Evolutionary conservation across 1,140 invertebrate genomes (phyloP), one percentile per base, ranked within the genome.

Genomic region (Sminthurinus signatus): DNA sequence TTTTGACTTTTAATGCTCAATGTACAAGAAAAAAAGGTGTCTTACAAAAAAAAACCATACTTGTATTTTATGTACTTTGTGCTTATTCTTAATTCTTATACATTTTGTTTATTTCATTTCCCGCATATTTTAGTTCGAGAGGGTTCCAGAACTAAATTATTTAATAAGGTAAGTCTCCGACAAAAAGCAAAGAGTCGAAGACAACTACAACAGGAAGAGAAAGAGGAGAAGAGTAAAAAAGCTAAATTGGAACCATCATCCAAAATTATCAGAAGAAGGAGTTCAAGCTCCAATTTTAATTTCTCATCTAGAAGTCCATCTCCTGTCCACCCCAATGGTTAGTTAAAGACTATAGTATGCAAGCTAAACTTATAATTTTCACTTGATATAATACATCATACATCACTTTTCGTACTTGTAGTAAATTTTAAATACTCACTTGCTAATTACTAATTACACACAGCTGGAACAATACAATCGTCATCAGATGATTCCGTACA

Each of bases 241-340:
- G 28, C 32, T 4, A 56, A 56, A 42, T 19, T 56, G 17, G 54
- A 56, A 39, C 32, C 54, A 4, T 10, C 54, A 19, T 56, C 54
- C 2, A 56, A 56, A 42, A 56, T 56, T 21, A 42, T 56, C 14
- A 12, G 54, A 14, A 36, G 54, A 39, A 36, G 54, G 25, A 56
- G 54, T 42, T 56, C 54, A 12, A 56, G 54, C 27, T 56, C 31
- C 3, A 56, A 42, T 56, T 56, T 56, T 27, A 56, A 56, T 19
- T 56, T 56, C 25, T 56, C 54, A 25, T 56, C 54, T 15, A n/a
- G 54, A 56, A 56, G 54, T 27, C 54, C 54, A 8, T 56, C 54
- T 19, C 54, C 54, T 8, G 10, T 39, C 4, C 54, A 36, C 21
- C 19, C 15, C 4, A 39, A 28, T 31, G 54, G 54, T 56, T 36